Evolutionary conservation across 2,113 vertebrate species (phyloP).

Genomic region (Heterocephalus glaber): DNA sequence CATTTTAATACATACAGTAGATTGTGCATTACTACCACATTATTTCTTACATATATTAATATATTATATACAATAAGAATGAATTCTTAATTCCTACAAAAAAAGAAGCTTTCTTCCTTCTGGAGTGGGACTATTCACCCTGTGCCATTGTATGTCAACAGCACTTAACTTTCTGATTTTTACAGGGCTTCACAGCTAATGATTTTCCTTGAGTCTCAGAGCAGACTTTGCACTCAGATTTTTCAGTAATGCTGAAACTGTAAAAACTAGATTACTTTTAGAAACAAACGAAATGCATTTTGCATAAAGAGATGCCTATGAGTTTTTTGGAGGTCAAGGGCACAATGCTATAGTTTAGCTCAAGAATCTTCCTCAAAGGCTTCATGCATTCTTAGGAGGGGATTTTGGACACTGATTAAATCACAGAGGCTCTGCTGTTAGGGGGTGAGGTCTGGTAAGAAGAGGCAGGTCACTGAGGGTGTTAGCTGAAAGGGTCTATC

Average conservation of each 20-base stretch:
- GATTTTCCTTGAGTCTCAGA: background rate
- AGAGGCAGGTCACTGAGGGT: background rate
- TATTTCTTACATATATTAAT: conserved; percentile 2
- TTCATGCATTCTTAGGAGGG: background rate
- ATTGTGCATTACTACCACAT: background rate
- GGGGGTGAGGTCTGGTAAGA: background rate
- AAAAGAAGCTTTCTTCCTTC: background rate
- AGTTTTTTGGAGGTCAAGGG: background rate
- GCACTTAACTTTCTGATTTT: background rate
- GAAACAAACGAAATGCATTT: background rate
- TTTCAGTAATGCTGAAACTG: background rate
- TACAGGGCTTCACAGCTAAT: background rate
- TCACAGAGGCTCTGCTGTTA: background rate
- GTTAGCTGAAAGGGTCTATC: background rate
- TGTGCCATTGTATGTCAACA: background rate
- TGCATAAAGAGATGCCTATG: background rate
- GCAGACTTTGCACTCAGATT: background rate
- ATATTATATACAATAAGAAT: background rate
- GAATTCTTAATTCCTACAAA: background rate
- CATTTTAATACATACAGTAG: background rate
- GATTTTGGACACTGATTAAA: background rate
- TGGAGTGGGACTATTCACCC: background rate
- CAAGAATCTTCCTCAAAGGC: background rate
- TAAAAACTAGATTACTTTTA: background rate
- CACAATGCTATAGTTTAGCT: background rate